These are phyloP conservation scores for Eumacrocentrus americanus DNA, from an alignment of 2,888 invertebrate species.

Conservation along the genomic window DNA sequence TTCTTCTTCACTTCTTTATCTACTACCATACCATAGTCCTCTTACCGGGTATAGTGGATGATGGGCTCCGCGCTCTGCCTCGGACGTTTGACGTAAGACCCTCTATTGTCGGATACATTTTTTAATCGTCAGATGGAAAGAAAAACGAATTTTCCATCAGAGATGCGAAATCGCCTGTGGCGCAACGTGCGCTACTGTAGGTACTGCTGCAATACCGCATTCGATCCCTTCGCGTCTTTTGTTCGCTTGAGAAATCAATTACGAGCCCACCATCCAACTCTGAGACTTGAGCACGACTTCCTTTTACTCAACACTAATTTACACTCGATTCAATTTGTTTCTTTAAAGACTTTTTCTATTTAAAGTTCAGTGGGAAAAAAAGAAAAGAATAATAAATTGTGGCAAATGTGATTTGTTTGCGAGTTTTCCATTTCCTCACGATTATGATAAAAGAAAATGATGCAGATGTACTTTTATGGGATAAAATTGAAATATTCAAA, in stretches of 20 bases:
- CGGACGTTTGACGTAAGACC: conserved; percentile 52
- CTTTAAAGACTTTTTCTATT: not conserved
- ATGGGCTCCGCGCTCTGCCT: conserved; percentile 38
- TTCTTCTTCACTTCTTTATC: conserved; percentile 34
- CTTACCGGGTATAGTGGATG: conserved; percentile 15
- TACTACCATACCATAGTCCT: not conserved
- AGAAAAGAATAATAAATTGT: not conserved
- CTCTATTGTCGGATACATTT: conserved; percentile 52
- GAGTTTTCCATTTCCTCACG: no score
- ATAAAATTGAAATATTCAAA: no score
- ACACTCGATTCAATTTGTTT: not conserved
- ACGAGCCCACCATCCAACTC: not conserved
- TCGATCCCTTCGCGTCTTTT: conserved; percentile 19
- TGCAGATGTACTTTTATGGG: no score
- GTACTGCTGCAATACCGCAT: conserved; percentile 2
- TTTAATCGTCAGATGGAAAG: conserved; percentile 46
- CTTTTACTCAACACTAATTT: not conserved
- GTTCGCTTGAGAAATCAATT: conserved; percentile 14
- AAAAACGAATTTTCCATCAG: conserved; percentile 30
- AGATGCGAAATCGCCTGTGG: conserved; percentile 14
- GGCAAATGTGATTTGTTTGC: not conserved
- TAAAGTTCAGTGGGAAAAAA: not conserved
- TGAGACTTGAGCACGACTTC: no score
- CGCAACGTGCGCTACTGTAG: not conserved
- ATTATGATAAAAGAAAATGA: no score